A percentile compares a stretch with the other conserved stretches of the same genome.
These are phyloP conservation scores for Cactoblastis cactorum DNA, from an alignment of 2,888 invertebrate genomes.

Conservation along the genomic window DNA sequence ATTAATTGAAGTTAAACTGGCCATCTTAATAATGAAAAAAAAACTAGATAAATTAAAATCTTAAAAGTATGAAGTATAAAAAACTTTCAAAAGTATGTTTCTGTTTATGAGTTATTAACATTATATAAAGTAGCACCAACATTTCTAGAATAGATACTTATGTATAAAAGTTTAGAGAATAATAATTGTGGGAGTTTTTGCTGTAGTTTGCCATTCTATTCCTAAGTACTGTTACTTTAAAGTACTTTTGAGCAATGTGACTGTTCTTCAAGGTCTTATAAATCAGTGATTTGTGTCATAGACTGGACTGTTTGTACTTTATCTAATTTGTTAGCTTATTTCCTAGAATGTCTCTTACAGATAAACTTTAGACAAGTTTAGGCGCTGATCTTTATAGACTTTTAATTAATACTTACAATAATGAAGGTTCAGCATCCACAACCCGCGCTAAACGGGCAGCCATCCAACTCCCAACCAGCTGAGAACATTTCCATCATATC, in stretches of 20 bases:
- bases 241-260: conserved; percentile 1
- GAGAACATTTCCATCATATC: conserved; percentile 36
- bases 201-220: no score
- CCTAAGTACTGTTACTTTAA: not conserved
- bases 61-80: no score
- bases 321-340: not conserved
- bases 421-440: not conserved
- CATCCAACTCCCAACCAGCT: not conserved
- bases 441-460: not conserved
- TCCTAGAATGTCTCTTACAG: not conserved
- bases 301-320: not conserved
- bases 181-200: no score
- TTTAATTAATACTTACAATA: conserved; percentile 10
- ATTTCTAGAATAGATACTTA: no score
- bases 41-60: no score
- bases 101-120: no score
- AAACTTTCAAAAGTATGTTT: no score
- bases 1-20: no score
- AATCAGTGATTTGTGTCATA: conserved; percentile 7
- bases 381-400: no score
- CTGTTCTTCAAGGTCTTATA: not conserved
- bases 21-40: no score
- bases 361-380: not conserved
- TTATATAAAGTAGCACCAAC: no score
- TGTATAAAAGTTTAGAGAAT: no score